Evolutionary conservation across 2,797 vertebrate species (phyloP), one percentile per base, ranked within the genome.

Genomic region (Serranus cabrilla): DNA sequence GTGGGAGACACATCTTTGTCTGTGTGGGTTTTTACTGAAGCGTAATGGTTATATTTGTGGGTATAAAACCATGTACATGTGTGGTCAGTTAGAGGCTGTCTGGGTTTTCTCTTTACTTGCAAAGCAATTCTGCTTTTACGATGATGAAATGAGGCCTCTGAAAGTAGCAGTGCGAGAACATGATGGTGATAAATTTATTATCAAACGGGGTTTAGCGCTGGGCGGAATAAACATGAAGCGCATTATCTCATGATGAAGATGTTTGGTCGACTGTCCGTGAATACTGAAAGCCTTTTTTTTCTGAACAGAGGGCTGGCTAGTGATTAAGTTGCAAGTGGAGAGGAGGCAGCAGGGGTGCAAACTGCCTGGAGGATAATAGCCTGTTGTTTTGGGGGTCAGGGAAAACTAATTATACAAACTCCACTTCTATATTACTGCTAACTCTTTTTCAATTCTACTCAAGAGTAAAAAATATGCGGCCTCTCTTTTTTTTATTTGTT

Each of bases 211-310:
- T 85, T 84, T 78, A 87, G 76, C 31, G 10, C 21, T 47, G 81
- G 85, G 83, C 7, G 43, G 90, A 90, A 91, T 90, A 85, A 87
- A 90, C 85, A 91, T 72, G 82, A 78, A 82, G 66, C 81, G 63
- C 84, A 90, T 92, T 91, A 87, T 85, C 80, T 88, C 47, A 55
- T 85, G 86, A 88, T 89, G 70, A 91, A 89, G 88, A 86, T 76
- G 71, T 65, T 59, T 54, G 71, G 52, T 52, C 21, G 58, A 75
- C 78, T 75, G 68, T 80, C 78, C 13, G 16, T 89, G 80, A 86
- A 87, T 87, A 84, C 72, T 69, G 69, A 89, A 71, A 70, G 74
- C 55, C 51, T 78, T 71, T 76, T 50, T 79, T 67, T 74, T 80
- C 40, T 43, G 60, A 84, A 64, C 66, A 39, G 63, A 71, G 73